Base-by-base conservation (phyloP, 2,888 invertebrate species). In the Drosophila flavopinicola region DNA sequence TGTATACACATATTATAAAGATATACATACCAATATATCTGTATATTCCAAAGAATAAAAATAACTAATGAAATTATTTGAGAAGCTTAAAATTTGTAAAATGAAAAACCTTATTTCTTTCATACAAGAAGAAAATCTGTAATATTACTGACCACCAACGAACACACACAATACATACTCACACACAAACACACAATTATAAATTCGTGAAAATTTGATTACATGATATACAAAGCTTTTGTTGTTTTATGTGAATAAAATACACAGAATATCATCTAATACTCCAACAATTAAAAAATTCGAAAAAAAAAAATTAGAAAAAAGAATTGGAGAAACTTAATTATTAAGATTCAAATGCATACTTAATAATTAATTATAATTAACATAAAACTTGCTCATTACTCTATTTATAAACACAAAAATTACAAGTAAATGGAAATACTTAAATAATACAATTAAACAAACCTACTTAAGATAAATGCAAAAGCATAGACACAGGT, bases 321-420 rank as follows among this genome's bases (percentile, higher is more conserved):
- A 38, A 30, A 24, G 25, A 42, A 61, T 61, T 64, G 35, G 56
- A 63, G 39, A 66, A 59, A 71, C 25, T 29, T 85, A 78, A 76
- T 57, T 71, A 70, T 66, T 83, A 76, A 83, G 77, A 70, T 72
- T 51, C 66, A 64, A 66, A 54, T 51, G 71, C 71, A 82, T 82
- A 85, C 65, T 69, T 79, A 85, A 69, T 74, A 83, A 82, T 66
- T 72, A 78, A 73, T 64, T 75, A 73, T 63, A 75, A 75, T 78
- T 78, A 82, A 72, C 66, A 80, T 82, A 68, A 83, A 84, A 72
- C 29, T 83, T 85, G 84, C 83, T 83, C 84, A 83, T 85, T 79
- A 85, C 70, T 85, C 77, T 85, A 76, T 74, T 76, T 77, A 79
- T 75, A 75, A 79, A 74, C 58, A 75, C 30, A 33, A 67, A 63